phyloP scores from a whole-genome alignment of 2,113 vertebrate genomes.

The Solea solea region DNA sequence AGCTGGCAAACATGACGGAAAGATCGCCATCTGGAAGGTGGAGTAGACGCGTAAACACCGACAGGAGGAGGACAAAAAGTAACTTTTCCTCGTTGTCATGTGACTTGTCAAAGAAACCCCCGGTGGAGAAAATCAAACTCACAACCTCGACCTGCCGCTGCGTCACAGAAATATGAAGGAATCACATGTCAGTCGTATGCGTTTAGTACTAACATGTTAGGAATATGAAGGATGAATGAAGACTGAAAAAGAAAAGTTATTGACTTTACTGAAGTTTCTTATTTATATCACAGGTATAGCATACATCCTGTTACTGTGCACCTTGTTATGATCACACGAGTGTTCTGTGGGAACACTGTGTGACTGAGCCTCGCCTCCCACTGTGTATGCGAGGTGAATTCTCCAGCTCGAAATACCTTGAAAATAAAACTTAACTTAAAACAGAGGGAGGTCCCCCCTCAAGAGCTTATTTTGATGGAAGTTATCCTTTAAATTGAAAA shows the following conservation, averaged over 20 bases:
- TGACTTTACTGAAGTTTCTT: slow-evolving; percentile 14
- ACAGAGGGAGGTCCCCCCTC: slow-evolving; percentile 21
- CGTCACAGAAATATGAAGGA: slow-evolving; percentile 22
- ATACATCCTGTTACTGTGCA: not conserved
- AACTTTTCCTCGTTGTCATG: not conserved
- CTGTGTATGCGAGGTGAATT: slow-evolving; percentile 23
- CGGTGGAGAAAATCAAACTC: not conserved
- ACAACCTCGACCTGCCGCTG: not conserved
- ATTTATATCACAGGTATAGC: not conserved
- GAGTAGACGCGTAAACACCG: slow-evolving; percentile 74
- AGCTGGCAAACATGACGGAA: slow-evolving; percentile 88
- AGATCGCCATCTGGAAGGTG: slow-evolving; percentile 97
- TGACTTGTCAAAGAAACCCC: not conserved
- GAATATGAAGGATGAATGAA: slow-evolving; percentile 34
- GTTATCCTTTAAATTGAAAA: slow-evolving; percentile 17
- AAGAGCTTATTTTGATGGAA: slow-evolving; percentile 6
- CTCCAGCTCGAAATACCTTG: slow-evolving; percentile 26
- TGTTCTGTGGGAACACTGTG: slow-evolving; percentile 27
- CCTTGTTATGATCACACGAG: slow-evolving; percentile 15
- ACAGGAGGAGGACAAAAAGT: not conserved
- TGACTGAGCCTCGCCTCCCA: slow-evolving; percentile 26
- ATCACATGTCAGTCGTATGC: not conserved
- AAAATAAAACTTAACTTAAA: slow-evolving; percentile 48
- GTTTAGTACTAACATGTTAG: not conserved
- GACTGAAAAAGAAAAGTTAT: slow-evolving; percentile 37